Evolutionary conservation across 1,140 invertebrate species (phyloP).

Genomic region (Euwallacea similis): DNA sequence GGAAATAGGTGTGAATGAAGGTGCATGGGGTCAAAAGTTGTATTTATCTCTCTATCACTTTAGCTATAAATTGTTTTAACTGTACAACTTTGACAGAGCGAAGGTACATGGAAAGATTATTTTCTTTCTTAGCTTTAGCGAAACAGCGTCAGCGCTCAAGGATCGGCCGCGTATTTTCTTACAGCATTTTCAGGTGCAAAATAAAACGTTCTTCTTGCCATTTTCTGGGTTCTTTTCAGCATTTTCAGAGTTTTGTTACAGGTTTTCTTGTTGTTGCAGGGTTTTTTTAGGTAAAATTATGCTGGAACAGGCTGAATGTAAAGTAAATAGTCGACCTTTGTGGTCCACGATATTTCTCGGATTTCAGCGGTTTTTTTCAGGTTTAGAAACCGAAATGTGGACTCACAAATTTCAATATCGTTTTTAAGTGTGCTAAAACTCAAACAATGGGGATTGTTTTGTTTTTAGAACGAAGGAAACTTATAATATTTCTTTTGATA

Average conservation of each 20-base stretch:
- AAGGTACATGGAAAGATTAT: conserved; percentile 17
- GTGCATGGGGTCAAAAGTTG: conserved; percentile 22
- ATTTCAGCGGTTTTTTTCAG: conserved; percentile 23
- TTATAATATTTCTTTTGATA: no score
- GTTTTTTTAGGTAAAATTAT: conserved; percentile 31
- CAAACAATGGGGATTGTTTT: conserved; percentile 22
- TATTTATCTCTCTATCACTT: conserved; percentile 17
- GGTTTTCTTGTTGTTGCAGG: conserved; percentile 27
- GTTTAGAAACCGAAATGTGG: conserved; percentile 16
- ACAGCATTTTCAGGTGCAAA: conserved; percentile 34
- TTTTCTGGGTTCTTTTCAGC: conserved; percentile 30
- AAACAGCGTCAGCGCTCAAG: conserved; percentile 19
- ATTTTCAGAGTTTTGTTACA: conserved; percentile 35
- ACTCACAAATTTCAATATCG: neutral
- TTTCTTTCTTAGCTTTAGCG: conserved; percentile 41
- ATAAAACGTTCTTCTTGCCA: conserved; percentile 9
- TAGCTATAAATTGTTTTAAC: neutral
- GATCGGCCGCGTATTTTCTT: conserved; percentile 21
- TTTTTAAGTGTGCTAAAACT: conserved; percentile 2
- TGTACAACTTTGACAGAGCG: conserved; percentile 17
- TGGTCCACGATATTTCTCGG: neutral
- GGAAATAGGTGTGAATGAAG: conserved; percentile 24
- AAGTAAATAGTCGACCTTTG: neutral
- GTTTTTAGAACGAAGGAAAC: neutral
- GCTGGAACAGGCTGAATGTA: neutral